Base-by-base conservation (phyloP, 1,140 invertebrate genomes). In the Drosophila asahinai region DNA sequence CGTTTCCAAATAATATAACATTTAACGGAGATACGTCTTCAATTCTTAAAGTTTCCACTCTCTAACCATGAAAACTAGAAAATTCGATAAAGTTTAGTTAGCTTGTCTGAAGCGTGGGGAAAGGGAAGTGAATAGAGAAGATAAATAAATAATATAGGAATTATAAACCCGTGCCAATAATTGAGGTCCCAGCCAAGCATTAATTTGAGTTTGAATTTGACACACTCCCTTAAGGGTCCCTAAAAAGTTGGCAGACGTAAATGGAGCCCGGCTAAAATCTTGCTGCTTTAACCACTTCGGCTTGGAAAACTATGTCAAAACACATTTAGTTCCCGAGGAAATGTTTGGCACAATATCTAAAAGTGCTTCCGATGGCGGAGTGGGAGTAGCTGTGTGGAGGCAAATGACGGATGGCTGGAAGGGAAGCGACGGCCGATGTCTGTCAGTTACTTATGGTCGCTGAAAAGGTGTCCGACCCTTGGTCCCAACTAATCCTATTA, bases 401-500 rank as follows among this genome's bases (percentile, higher is more conserved):
- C 22, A 14, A 38, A 7, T 6, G 14, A 30, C 19, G 14, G 17
- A 12, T 38, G 62, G 42, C 8, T 15, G 17, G 2, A 60, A 36
- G n/a, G 12, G 2, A 49, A 40, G 36, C 40, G 54, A 40, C 25
- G 54, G 54, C 33, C 43, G 25, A 60, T 70, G 66, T 73, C 66
- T 60, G 27, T 27, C 40, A 58, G 65, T 48, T 51, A 73, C 38
- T 36, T 59, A 51, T 38, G 66, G 27, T 51, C 45, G 54, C 43
- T 36, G 14, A 30, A 68, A 59, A 61, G 55, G 63, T 77, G 74
- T 77, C 33, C 73, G 72, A 76, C 73, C 73, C 72, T 33, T 52
- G 73, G 72, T 68, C 49, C 57, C 27, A 58, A 58, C 55, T 77
- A 78, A 78, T 78, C 75, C 75, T 78, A 70, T 78, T 78, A 78